A percentile compares a stretch with the other conserved stretches of the same genome.
Evolutionary conservation across 2,113 vertebrate species (phyloP).

Genomic region (Arizona elegans): DNA sequence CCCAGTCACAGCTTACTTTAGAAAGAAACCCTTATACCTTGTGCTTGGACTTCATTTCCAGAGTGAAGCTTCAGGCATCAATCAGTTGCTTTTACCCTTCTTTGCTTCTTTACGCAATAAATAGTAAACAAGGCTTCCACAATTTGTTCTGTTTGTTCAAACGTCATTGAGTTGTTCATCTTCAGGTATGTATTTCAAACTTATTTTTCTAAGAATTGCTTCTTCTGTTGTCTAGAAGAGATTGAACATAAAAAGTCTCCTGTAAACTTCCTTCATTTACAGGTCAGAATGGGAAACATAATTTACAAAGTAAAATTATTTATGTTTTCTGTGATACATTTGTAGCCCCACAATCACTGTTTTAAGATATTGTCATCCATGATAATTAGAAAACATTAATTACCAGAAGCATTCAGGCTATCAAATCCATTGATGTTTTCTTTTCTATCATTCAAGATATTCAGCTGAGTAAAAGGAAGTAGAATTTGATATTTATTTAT

Average conservation of each 20-base stretch:
- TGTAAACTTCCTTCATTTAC: neutral
- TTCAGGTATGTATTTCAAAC: neutral
- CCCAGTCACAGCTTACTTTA: neutral
- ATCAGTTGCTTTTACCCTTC: fast-evolving
- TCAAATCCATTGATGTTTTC: neutral
- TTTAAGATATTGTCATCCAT: fast-evolving
- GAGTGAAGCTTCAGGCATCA: neutral
- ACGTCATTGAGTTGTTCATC: constrained; percentile 47
- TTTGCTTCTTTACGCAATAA: neutral
- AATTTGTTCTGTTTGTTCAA: constrained; percentile 55
- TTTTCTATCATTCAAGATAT: neutral
- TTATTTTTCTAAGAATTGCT: neutral
- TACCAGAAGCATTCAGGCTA: neutral
- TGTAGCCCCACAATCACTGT: neutral
- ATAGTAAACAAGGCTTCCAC: constrained; percentile 39
- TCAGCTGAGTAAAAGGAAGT: neutral
- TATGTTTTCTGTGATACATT: neutral
- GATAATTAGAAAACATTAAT: neutral
- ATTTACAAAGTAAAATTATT: neutral
- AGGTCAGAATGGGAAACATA: fast-evolving
- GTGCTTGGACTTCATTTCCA: fast-evolving
- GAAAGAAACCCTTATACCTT: constrained; percentile 38
- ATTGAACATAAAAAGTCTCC: fast-evolving
- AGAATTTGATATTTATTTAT: neutral
- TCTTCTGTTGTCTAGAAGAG: neutral